Base-by-base conservation (phyloP, 2,797 vertebrate genomes). In the Muscicapa striata region DNA sequence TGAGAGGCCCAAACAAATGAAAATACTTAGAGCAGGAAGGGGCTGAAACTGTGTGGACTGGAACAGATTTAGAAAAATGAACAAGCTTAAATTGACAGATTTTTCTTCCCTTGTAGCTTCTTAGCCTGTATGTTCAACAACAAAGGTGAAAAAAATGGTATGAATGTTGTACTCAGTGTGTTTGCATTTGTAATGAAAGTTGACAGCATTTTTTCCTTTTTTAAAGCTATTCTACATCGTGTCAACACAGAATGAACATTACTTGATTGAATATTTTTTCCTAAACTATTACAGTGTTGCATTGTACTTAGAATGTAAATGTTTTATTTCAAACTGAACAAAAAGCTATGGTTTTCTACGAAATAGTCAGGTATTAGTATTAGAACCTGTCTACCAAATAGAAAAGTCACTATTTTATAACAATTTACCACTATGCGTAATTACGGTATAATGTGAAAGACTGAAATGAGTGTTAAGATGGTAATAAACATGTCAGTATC, bases 371-470 rank as follows among this genome's bases (percentile, higher is more conserved):
- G 96, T 96, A 89, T 97, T 92, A 93, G 95, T 97, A 94, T 95
- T 97, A 97, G 97, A 85, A 90, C 95, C 95, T 95, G 94, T 94
- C 97, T 97, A 97, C 96, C 92, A 97, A 97, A 83, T 97, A 96
- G 96, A 96, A 89, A 96, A 97, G 96, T 97, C 98, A 96, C 97
- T 97, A 97, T 97, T 97, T 97, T 95, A 76, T 96, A 94, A 96
- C 96, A 92, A 94, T 98, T 98, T 98, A 97, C 98, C 98, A 98
- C 98, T 98, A 82, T 95, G 97, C 97, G 97, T 96, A 97, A 96
- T 90, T 93, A 96, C 91, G 69, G 95, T 97, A 97, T 96, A 98
- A 98, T 98, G 98, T 98, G 98, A 98, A 98, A 97, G 96, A 95
- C 96, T 96, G 96, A 94, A 88, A 93, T 85, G 94, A 83, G 97